Conservation (phyloP, 2,888 invertebrate species). For the Callinectes sapidus region DNA sequence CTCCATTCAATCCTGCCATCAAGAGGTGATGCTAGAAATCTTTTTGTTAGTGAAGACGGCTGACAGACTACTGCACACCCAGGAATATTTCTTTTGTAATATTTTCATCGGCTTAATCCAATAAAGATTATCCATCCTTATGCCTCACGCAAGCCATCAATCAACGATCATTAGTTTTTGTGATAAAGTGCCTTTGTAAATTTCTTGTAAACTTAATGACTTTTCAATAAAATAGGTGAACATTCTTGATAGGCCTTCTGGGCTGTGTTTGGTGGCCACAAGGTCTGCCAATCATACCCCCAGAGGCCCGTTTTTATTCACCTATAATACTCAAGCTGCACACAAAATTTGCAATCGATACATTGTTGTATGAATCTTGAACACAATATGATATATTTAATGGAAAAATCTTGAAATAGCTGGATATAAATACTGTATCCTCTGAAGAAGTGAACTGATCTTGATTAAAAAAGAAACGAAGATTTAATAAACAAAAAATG, state of each 20-base stretch:
- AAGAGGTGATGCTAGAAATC: constrained; percentile 40
- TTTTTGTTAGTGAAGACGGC: constrained; percentile 44
- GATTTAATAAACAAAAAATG: background rate
- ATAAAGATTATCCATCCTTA: constrained; percentile 66
- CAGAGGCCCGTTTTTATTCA: constrained; percentile 69
- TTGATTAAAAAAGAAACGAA: constrained; percentile 1
- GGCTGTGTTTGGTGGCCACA: constrained; percentile 49
- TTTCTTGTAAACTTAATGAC: constrained; percentile 61
- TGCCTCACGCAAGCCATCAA: constrained; percentile 46
- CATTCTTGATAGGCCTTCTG: constrained; percentile 58
- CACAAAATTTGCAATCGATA: constrained; percentile 25
- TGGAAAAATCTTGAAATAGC: background rate
- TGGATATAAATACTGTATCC: constrained; percentile 6
- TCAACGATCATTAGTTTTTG: constrained; percentile 52
- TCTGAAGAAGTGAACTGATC: background rate
- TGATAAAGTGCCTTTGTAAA: constrained; percentile 48
- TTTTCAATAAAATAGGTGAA: constrained; percentile 70
- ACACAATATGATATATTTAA: background rate
- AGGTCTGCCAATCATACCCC: constrained; percentile 48
- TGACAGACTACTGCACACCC: constrained; percentile 47
- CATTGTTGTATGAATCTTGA: constrained; percentile 1
- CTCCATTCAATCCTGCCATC: constrained; percentile 49
- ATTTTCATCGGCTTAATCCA: constrained; percentile 56
- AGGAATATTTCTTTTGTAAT: constrained; percentile 55
- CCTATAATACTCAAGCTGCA: constrained; percentile 52